Evolutionary conservation across 2,888 invertebrate genomes (phyloP), one percentile per base, ranked within the genome.

Genomic region (Callimorpha dominula): DNA sequence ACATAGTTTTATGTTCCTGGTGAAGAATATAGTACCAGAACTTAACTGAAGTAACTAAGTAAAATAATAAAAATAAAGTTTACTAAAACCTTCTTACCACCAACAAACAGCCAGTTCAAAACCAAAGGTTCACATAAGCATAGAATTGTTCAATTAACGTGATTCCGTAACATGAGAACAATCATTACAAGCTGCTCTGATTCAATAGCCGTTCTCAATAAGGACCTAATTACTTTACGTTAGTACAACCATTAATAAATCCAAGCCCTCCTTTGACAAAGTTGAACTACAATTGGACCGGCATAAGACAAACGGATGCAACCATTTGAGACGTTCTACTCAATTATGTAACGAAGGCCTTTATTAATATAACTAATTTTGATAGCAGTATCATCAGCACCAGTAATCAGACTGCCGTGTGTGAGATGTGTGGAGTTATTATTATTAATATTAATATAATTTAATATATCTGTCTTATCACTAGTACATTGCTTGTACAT

Each of bases 261-360:
- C 80, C 68, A 78, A 78, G 75, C 79, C 77, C 73, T 80, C 82
- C 82, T 84, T 86, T 85, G 82, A 86, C 81, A 85, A 89, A 87
- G 87, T 87, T 88, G 78, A 83, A 85, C 86, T 84, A 86, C 86
- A 87, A 87, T 85, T 88, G 86, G 85, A 84, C 84, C 82, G 83
- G 86, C 82, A 84, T 86, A 88, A 90, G 89, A 88, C 89, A 90
- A 89, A 87, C 95, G 94, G 95, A 95, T 92, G 93, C 88, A 88
- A 83, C 89, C 93, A 88, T 94, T 94, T 93, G 92, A 92, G 91
- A 90, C 87, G 88, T 80, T 90, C 88, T 85, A 84, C 84, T 89
- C 91, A 91, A 93, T 94, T 92, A 94, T 89, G 89, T 87, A 89
- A 89, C 86, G 81, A 86, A 87, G 86, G 86, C 74, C 70, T 73